Base-by-base conservation (phyloP, 2,888 invertebrate genomes). In the Fragum sueziense region DNA sequence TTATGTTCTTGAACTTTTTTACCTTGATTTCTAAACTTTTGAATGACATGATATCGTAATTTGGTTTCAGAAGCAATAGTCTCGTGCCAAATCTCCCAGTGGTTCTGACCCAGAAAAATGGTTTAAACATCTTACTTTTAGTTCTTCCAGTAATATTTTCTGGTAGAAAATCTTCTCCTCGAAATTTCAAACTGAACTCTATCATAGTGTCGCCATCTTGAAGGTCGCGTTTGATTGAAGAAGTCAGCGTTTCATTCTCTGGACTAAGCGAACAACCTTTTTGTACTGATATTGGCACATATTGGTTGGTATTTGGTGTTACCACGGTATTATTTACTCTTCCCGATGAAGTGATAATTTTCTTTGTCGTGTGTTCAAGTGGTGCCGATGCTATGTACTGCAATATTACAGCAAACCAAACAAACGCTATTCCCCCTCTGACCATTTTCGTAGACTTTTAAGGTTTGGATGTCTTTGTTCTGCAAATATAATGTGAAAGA, bases 21-120 rank as follows among this genome's bases (percentile, higher is more conserved):
- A 89, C 87, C 11, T 90, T 90, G 11, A 90, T 84, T 57, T 86
- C 85, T 27, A 92, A 78, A 33, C 89, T 85, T 1, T 79, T 61
- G 25, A 91, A 74, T 0, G 90, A 91, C 33, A 90, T 78, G 1
- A 89, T 73, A 41, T 88, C 88, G 71, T 89, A 91, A 70, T 90
- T 88, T 33, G 90, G 88, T n/a, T 88, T 84, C 61, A 91, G 82
- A 27, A 90, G 84, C 61, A 92, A 71, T 41, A 92, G 80, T 17
- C 88, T 87, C 9, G 85, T 81, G 0, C 91, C 91, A 61, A 90
- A 90, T 2, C 81, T 74, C 20, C 88, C 84, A 2, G 85, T 81
- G 6, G 87, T 84, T 17, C 89, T 82, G 20, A 84, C 83, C 91
- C 91, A 91, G 54, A 62, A 78, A 22, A 80, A 78, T 6, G 85